Evolutionary conservation across 2,113 vertebrate species (phyloP), one percentile per base, ranked within the genome.

Genomic region (Scolopax mira): DNA sequence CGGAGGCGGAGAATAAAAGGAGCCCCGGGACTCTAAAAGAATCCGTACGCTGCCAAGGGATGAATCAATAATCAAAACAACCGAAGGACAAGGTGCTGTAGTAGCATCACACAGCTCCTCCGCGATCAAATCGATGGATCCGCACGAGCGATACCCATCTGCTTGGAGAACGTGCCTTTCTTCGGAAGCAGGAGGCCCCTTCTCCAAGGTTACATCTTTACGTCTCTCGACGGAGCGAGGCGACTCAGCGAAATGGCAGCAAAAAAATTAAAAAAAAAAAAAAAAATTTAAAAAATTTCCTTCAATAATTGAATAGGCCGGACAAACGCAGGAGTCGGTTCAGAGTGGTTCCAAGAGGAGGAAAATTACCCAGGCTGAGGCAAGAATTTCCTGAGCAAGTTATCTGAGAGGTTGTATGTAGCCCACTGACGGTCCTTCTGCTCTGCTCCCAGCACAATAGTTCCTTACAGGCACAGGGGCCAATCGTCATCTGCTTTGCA

Each of bases 401-500:
- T 33, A 91, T 46, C 77, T 94, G 73, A 18, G 65, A 85, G n/a
- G 73, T 31, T 71, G 54, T 8, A 95, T n/a, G n/a, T n/a, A 84
- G 70, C 58, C 58, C 79, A 74, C 75, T 55, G 88, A 73, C 54
- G 0, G 78, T 62, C 78, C 65, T 67, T 91, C 91, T 69, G 28
- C 94, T 91, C 87, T 61, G 69, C 51, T 96, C 61, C 27, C 44
- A 92, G 91, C 75, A 79, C 88, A 94, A 94, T 73, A 96, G 79
- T 79, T 93, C 65, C 89, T 88, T 95, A 82, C 6, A 69, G 65
- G 61, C 22, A 2, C 16, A 46, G 60, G 57, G 89, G 79, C 92
- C 90, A 96, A 96, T 93, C 75, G 96, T 74, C 79, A 89, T 88
- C 91, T 94, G 69, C 65, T 88, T 81, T 90, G 61, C 78, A 87